Conservation (phyloP, 2,888 invertebrate species). For the Pseudococcus longispinus region DNA sequence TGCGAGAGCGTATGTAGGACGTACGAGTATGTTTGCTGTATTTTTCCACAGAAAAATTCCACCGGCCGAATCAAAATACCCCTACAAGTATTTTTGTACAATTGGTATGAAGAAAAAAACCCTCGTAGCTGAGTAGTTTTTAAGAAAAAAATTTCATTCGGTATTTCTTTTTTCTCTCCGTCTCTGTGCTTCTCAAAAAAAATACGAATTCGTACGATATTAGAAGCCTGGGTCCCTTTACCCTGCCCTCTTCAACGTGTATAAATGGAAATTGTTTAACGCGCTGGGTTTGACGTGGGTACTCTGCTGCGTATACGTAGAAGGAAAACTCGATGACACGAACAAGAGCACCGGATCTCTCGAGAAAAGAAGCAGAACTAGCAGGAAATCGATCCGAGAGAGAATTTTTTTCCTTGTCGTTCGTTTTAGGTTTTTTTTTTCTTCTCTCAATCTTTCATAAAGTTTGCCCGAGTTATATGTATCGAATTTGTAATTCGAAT, state of each 20-base stretch:
- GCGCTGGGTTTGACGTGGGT: background rate
- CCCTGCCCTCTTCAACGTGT: background rate
- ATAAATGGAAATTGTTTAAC: background rate
- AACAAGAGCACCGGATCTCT: background rate
- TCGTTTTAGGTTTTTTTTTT: background rate
- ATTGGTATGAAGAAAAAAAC: background rate
- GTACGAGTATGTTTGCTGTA: background rate
- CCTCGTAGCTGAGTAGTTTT: background rate
- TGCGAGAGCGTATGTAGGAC: background rate
- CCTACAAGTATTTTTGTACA: background rate
- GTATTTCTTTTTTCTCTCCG: background rate
- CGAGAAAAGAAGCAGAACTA: background rate
- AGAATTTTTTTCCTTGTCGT: background rate
- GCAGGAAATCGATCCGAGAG: background rate
- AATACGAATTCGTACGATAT: background rate
- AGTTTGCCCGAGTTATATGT: constrained; percentile 9
- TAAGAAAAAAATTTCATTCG: background rate
- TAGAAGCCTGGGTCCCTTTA: background rate
- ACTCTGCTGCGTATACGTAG: background rate
- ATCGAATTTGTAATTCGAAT: constrained; percentile 33
- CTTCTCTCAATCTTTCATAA: constrained; percentile 16
- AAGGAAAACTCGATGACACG: background rate
- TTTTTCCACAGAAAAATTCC: background rate
- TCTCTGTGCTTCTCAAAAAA: too few species aligned
- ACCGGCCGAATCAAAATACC: background rate